Conservation (phyloP, 2,888 invertebrate genomes). For the Auanema freiburgensis region DNA sequence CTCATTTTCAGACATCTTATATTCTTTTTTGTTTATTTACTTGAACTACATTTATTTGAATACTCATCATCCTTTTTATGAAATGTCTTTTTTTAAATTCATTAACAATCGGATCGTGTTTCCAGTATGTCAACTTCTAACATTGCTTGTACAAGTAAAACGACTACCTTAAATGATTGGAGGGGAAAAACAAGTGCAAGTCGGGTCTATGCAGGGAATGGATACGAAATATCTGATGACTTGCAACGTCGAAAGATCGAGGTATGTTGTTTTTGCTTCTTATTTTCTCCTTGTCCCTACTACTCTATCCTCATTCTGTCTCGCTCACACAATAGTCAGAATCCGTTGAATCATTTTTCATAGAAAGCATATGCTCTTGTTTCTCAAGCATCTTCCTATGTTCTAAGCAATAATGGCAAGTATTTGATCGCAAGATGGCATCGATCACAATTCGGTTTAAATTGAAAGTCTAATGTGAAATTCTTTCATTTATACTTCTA, state of each 20-base stretch:
- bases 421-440: no score
- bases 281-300: background rate
- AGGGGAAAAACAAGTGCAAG: slow-evolving; percentile 48
- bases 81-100: no score
- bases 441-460: no score
- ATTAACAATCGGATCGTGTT: no score
- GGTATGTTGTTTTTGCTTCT: slow-evolving; percentile 22
- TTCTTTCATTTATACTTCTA: no score
- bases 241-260: slow-evolving; percentile 54
- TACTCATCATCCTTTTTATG: slow-evolving; percentile 1
- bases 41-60: background rate
- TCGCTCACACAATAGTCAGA: background rate
- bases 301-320: background rate
- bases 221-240: slow-evolving; percentile 62
- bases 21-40: no score
- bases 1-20: no score
- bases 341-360: background rate
- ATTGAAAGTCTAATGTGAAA: no score
- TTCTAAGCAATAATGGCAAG: no score
- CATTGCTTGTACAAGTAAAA: no score
- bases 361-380: no score
- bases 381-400: no score
- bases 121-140: background rate
- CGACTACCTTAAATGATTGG: slow-evolving; percentile 24
- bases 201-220: slow-evolving; percentile 49